Percentiles rank a stretch among this genome's conserved stretches.
phyloP scores from a whole-genome alignment of 2,888 invertebrate genomes.

The Mythimna ferrago region DNA sequence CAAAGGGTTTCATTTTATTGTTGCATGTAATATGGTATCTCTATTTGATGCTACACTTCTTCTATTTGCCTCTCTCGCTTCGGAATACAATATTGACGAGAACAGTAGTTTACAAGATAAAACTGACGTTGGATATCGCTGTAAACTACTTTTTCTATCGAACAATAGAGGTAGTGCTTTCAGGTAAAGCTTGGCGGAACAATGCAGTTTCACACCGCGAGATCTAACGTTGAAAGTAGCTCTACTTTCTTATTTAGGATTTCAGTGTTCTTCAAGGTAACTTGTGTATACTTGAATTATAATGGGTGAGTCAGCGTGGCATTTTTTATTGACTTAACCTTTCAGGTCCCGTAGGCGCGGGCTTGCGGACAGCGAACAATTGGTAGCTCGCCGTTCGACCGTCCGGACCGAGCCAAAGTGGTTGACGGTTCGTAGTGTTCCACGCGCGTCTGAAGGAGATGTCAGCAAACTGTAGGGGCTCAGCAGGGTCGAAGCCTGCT shows the following conservation, averaged over 20 bases:
- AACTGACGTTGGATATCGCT: conserved; percentile 23
- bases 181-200: conserved; percentile 22
- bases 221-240: conserved; percentile 18
- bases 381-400: too few relatives aligned
- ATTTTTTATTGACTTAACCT: too few relatives aligned
- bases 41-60: conserved; percentile 11
- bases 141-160: conserved; percentile 26
- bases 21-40: conserved; percentile 14
- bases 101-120: conserved; percentile 18
- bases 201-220: conserved; percentile 24
- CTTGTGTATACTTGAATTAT: too few relatives aligned
- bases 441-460: too few relatives aligned
- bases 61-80: background rate
- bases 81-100: conserved; percentile 10
- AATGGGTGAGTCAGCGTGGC: too few relatives aligned
- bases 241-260: background rate
- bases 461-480: too few relatives aligned
- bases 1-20: conserved; percentile 37
- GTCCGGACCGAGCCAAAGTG: too few relatives aligned
- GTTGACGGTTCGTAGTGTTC: too few relatives aligned
- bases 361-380: too few relatives aligned
- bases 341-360: too few relatives aligned
- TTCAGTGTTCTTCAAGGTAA: background rate
- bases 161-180: conserved; percentile 24
- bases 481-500: too few relatives aligned